Evolutionary conservation across 2,888 invertebrate genomes (phyloP), one percentile per base, ranked within the genome.

Genomic region (Parochlus steinenii): DNA sequence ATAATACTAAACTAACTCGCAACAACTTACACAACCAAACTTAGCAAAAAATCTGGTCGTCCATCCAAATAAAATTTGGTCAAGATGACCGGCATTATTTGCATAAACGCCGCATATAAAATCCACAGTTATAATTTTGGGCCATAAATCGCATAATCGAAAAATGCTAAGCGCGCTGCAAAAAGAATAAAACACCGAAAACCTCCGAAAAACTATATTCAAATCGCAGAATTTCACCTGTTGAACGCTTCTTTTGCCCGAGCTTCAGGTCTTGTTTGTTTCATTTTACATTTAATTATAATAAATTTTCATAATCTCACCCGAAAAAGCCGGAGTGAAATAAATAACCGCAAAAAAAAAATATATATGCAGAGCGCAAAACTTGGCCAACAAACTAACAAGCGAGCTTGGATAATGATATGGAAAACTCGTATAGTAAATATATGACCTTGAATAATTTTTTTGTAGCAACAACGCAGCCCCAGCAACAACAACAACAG

Each of bases 251-350:
- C n/a, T 6, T n/a, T 25, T 25, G 5, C 11, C n/a, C 12, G 6
- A n/a, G 22, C 22, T 27, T 34, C 34, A 27, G 34, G 34, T 34
- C 28, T 30, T 34, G 34, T 34, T 34, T 34, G 34, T 34, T 34
- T 34, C 34, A 28, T 34, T 33, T 34, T 34, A 27, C 27, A 27
- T 28, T 34, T 26, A 27, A 34, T 34, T 34, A 27, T 16, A 27
- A 34, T 34, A 34, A 27, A 34, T 34, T 34, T 34, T 28, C 34
- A 34, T 34, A 34, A 34, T 34, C 34, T 34, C 28, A 22, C 28
- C 28, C 34, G 22, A 34, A 34, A 34, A 34, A 20, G 28, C 19
- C 14, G 15, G 14, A 15, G 12, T 5, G 19, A 30, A 8, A 17
- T 30, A 19, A 28, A 30, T 30, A 19, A 18, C 18, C 30, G 27